Evolutionary conservation across 2,797 vertebrate genomes (phyloP).

Genomic region (Vireo griseus): DNA sequence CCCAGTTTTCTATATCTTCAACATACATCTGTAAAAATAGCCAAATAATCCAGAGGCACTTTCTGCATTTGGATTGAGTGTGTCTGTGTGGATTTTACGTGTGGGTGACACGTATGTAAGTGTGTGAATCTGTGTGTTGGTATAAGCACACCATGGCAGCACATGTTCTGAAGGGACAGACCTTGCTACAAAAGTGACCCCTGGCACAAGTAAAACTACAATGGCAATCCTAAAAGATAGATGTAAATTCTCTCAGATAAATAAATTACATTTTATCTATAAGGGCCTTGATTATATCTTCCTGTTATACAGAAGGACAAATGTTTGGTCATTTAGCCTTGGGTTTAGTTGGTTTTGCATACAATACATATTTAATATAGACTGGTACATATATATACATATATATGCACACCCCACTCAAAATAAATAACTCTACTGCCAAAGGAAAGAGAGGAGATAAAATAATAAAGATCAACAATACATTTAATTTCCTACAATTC

Average conservation of each 20-base stretch:
- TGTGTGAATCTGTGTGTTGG: background rate
- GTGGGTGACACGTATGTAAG: no score
- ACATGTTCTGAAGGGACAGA: background rate
- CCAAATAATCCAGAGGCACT: background rate
- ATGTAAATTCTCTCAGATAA: background rate
- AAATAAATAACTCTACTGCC: background rate
- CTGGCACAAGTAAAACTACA: background rate
- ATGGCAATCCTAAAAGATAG: background rate
- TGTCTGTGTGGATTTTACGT: background rate
- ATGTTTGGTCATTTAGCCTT: background rate
- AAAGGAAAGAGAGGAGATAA: background rate
- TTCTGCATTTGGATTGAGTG: background rate
- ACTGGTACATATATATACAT: background rate
- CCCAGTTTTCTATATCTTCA: background rate
- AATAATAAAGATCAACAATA: background rate
- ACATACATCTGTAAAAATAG: background rate
- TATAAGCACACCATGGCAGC: background rate
- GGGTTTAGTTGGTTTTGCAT: background rate
- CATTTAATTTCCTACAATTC: constrained; percentile 1
- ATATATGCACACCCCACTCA: background rate
- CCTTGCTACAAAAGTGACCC: background rate
- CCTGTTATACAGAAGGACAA: background rate
- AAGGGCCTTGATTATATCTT: background rate
- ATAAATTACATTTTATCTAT: background rate
- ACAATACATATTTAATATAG: background rate